phyloP scores from a whole-genome alignment of 2,797 vertebrate genomes.

The Sarcoramphus papa region DNA sequence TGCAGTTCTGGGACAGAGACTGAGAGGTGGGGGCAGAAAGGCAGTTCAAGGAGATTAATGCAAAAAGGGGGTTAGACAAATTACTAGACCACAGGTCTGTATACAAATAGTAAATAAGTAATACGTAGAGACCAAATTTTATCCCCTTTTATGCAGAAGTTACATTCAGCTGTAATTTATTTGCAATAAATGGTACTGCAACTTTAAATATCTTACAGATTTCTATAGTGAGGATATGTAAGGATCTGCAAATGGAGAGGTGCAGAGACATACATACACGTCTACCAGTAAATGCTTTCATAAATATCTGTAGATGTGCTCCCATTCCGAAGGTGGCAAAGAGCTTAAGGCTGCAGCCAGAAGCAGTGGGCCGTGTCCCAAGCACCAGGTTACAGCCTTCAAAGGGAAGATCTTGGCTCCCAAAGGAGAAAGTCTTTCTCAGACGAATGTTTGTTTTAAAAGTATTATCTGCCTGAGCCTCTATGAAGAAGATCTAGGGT shows the following conservation, averaged over 20 bases:
- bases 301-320: fast-evolving
- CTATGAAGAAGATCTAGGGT: neutral
- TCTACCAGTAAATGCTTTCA: neutral
- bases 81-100: neutral
- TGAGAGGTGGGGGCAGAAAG: neutral
- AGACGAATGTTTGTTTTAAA: neutral
- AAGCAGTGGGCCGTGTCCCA: fast-evolving
- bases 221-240: neutral
- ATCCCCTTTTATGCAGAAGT: neutral
- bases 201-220: neutral
- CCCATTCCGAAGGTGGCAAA: neutral
- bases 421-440: neutral
- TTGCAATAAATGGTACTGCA: neutral
- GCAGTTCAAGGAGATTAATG: neutral
- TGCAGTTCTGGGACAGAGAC: neutral
- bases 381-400: neutral
- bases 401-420: neutral
- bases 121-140: neutral
- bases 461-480: neutral
- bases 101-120: neutral
- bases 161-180: neutral
- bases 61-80: neutral
- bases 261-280: neutral
- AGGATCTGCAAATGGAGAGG: neutral
- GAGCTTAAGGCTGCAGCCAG: neutral